Evolutionary conservation across 2,797 vertebrate genomes (phyloP), one percentile per base, ranked within the genome.

Genomic region (Helicolenus hilgendorfi): DNA sequence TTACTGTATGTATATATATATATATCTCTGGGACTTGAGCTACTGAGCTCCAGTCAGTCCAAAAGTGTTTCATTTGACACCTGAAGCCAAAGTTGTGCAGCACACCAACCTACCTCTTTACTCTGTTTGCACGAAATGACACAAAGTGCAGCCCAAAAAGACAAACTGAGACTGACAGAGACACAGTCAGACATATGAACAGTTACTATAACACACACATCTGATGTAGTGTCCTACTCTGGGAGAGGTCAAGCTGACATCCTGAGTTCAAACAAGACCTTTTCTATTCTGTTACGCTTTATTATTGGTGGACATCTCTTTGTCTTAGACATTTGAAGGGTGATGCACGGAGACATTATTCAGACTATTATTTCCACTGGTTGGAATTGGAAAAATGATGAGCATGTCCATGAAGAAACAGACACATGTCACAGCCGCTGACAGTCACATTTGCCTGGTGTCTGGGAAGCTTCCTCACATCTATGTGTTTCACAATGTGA

Each of bases 321-420:
- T 33, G 11, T 53, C 1, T 13, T 49, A 9, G 5, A 36, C 29
- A 67, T 22, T n/a, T 27, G 24, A 70, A 9, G 4, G 35, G 5
- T 45, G 55, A 81, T 71, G 31, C 36, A 33, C 1, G 3, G 10
- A 58, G 20, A 74, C 35, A 78, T 68, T 53, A 74, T 64, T 65
- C 11, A 70, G 22, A 5, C 6, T 27, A 65, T 59, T 64, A 49
- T 69, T 31, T 65, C 15, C 13, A n/a, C 58, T 41, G 26, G 31
- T 76, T 72, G 58, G 56, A 38, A 38, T 35, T 45, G 18, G 29
- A 76, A 45, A 71, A 76, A 81, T 59, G 41, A 77, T 15, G 79
- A 83, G 35, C 68, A 67, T 4, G 8, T 62, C 41, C 58, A 75
- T 72, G n/a, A 74, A 80, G 77, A 78, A 81, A 63, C 11, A 35